Base-by-base conservation (phyloP, 2,888 invertebrate genomes). In the Mesorhabditis spiculigera region DNA sequence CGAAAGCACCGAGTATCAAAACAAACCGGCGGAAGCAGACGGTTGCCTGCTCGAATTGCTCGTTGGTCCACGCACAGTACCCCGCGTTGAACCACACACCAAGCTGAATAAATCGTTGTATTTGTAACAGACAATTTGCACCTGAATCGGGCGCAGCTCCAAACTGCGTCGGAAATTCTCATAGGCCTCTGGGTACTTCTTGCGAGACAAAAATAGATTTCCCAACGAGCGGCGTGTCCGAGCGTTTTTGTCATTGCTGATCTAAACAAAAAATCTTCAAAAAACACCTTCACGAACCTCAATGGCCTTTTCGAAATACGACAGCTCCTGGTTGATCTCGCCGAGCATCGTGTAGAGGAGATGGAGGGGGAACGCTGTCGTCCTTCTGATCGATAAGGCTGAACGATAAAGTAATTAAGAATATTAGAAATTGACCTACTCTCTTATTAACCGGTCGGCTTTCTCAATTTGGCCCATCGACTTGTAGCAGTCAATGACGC, bases 161-260 rank as follows among this genome's bases (percentile, higher is more conserved):
- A 84, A 73, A 84, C 87, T 82, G 80, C 81, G 75, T 81, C 82
- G 75, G 80, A 86, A 63, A 80, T 83, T 74, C 73, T 85, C 82
- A 43, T 85, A 80, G 0, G 84, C 82, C 43, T 77, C 75, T 45
- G 71, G 76, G 68, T 73, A 81, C 79, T 89, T 86, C 82, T 92
- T 91, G 76, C 90, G 91, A 4, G 89, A 88, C 82, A 91, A 93
- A 78, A 91, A 90, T 86, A 90, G 91, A 83, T 86, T 86, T 8
- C 93, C 97, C 91, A 96, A 92, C 83, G 94, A 93, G 43, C 93
- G 89, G 86, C 94, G 93, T 0, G 93, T 94, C 68, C 93, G 89
- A 67, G 93, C 92, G 87, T 93, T 94, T 68, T 90, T 91, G 70
- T 91, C 89, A 5, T 68, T 68, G 0, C 82, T 83, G 4, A 80